Evolutionary conservation across 2,113 vertebrate genomes (phyloP), one percentile per base, ranked within the genome.

Genomic region (Ranitomeya imitator): DNA sequence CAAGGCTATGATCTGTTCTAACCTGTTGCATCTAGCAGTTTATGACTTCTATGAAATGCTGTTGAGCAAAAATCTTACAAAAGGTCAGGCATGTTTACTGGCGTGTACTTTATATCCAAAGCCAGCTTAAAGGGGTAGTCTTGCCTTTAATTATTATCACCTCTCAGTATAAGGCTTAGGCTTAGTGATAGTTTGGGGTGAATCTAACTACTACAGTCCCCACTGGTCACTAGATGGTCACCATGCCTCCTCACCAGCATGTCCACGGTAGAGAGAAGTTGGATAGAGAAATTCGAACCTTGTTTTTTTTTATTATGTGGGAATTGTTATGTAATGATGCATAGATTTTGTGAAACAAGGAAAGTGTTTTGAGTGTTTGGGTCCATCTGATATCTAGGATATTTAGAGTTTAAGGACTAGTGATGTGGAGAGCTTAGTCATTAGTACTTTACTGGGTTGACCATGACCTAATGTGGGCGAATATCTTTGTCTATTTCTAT

Each of bases 401-500:
- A 11, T 13, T 82, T 11, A 51, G 23, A 45, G 80, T n/a, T 51
- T 51, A 23, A 13, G 16, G 31, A 4, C 23, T 21, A 19, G 10
- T 80, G 9, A 6, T 61, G 76, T 16, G 14, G 23, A 67, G 14
- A n/a, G 12, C 5, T n/a, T 45, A 65, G 31, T 61, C 57, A 11
- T 65, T 6, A 13, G 2, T 63, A 0, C 37, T 9, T n/a, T 57
- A 76, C 31, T 76, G 73, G 6, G 7, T 51, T 21, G 45, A 77
- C 45, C 45, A 12, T 0, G 10, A 12, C 52, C 18, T 21, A 21
- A 37, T 31, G 19, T 21, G 21, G n/a, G 6, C 23, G 14, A 79
- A 57, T n/a, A 6, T 45, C 80, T 16, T 89, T 79, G 88, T 86
- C 21, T 79, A 85, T 51, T 55, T 19, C 1, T 19, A 9, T 18